Base-by-base conservation (phyloP, 2,888 invertebrate species). In the Agrotis puta region DNA sequence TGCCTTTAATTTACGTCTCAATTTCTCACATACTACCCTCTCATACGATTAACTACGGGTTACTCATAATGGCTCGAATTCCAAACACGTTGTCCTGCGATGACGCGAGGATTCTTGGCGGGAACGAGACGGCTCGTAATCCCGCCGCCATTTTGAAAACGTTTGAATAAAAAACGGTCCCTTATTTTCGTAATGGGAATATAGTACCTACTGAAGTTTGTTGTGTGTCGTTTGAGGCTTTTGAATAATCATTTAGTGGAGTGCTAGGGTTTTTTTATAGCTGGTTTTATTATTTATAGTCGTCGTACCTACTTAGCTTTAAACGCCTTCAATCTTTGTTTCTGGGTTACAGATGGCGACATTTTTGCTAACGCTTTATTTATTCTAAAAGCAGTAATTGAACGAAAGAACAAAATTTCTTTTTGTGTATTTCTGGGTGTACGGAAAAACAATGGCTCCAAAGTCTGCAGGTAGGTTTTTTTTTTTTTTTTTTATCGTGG, bases 11-110 rank as follows among this genome's bases (percentile, higher is more conserved):
- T 53, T 70, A 53, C 47, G 58, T 58, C 50, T 72, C 75, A 65
- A 79, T 79, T 77, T 78, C 77, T 74, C 68, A 64, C 80, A 74
- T 74, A 73, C 61, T 72, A 39, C 56, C 63, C 77, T 72, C 64
- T 69, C 61, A 71, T 72, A 68, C 75, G 85, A 87, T 87, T 87
- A 87, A 87, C 85, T 84, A 76, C 67, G 81, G 82, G 75, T 70
- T 77, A 70, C 82, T 77, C 79, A 81, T 88, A 88, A 91, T 91
- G 85, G 87, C 82, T 77, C 79, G 83, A 81, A 94, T 93, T 93
- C 93, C 85, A 73, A 73, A 88, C 93, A 93, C 93, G 93, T 91
- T 85, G 87, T 81, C 81, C 84, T 65, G 77, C 82, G 84, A 83
- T 88, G 87, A 88, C 83, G 86, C 79, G 79, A 77, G 80, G 81